phyloP scores from a whole-genome alignment of 2,113 vertebrate species.

The Tamias sibiricus region DNA sequence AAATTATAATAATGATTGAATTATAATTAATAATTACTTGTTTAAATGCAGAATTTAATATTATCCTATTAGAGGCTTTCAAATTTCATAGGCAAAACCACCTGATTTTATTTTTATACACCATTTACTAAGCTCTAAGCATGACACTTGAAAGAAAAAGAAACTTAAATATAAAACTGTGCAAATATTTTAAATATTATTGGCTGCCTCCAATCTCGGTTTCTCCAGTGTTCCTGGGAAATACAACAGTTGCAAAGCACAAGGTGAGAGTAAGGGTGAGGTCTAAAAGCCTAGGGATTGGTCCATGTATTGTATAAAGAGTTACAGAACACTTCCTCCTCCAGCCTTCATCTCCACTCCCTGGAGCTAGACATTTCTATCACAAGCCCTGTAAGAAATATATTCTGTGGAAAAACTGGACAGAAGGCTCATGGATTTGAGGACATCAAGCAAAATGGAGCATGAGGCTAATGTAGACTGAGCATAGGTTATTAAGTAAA shows the following conservation, averaged over 20 bases:
- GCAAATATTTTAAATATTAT: conserved; percentile 13
- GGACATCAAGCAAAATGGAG: neutral
- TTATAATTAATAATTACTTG: conserved; percentile 48
- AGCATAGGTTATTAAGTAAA: conserved; percentile 19
- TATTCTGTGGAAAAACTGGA: neutral
- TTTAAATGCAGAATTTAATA: conserved; percentile 11
- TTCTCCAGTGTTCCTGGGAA: neutral
- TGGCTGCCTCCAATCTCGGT: neutral
- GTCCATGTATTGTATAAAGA: neutral
- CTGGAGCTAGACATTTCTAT: neutral
- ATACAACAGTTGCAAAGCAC: neutral
- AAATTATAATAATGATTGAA: conserved; percentile 38
- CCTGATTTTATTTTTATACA: conserved; percentile 20
- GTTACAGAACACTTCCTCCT: neutral
- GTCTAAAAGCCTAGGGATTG: neutral
- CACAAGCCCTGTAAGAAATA: neutral
- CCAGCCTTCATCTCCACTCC: neutral
- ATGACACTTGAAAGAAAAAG: conserved; percentile 26
- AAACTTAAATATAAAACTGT: conserved; percentile 47
- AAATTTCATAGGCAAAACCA: conserved; percentile 9
- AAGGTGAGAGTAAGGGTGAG: neutral
- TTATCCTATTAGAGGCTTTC: conserved; percentile 37
- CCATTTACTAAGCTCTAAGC: conserved; percentile 18
- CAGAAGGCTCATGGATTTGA: conserved; percentile 24
- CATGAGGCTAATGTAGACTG: neutral